Evolutionary conservation across 2,797 vertebrate genomes (phyloP).

Genomic region (Chaunax sp.): DNA sequence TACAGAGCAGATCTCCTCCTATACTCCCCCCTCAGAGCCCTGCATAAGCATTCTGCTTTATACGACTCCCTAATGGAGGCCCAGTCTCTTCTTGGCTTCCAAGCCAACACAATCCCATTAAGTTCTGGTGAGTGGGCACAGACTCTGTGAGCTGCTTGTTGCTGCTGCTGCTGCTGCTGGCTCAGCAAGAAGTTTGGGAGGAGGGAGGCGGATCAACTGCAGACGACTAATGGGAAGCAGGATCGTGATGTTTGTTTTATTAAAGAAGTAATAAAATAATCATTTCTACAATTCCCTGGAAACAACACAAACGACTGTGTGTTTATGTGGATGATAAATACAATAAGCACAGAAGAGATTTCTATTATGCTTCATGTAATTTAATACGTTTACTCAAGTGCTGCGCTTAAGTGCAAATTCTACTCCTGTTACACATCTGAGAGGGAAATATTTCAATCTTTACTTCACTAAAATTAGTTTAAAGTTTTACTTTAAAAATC

Average conservation of each 20-base stretch:
- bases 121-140: conserved; percentile 68
- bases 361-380: too few relatives aligned
- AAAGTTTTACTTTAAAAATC: too few relatives aligned
- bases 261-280: too few relatives aligned
- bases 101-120: conserved; percentile 78
- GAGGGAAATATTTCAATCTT: too few relatives aligned
- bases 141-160: conserved; percentile 52
- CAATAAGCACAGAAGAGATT: too few relatives aligned
- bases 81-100: conserved; percentile 77
- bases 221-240: conserved; percentile 56
- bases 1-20: background rate
- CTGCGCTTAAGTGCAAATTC: too few relatives aligned
- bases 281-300: too few relatives aligned
- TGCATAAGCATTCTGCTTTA: conserved; percentile 58
- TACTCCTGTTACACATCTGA: too few relatives aligned
- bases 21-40: conserved; percentile 30
- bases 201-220: conserved; percentile 48
- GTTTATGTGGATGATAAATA: too few relatives aligned
- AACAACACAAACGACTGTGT: too few relatives aligned
- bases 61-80: conserved; percentile 73
- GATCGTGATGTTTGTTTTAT: conserved; percentile 16
- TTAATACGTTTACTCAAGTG: too few relatives aligned
- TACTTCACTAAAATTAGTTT: too few relatives aligned
- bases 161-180: conserved; percentile 55
- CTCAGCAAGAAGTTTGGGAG: conserved; percentile 68